A percentile compares a stretch with the other conserved stretches of the same genome.
Conservation (phyloP, 2,797 vertebrate species). For the Acridotheres tristis region DNA sequence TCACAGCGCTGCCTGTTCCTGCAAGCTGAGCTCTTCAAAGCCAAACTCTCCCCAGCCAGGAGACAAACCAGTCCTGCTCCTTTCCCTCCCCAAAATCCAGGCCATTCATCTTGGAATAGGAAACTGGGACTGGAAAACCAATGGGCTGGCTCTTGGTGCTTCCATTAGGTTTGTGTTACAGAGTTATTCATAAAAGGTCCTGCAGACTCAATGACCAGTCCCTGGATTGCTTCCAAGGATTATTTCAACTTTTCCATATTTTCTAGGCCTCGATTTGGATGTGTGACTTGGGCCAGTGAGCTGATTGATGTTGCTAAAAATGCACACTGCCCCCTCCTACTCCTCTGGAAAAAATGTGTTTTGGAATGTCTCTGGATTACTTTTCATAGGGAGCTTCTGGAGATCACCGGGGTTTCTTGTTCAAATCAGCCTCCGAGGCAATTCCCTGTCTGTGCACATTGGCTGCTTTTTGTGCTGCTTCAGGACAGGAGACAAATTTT, state of each 20-base stretch:
- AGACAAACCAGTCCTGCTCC: background rate
- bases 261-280: background rate
- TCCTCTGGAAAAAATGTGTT: background rate
- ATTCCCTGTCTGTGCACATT: accelerated
- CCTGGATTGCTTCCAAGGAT: conserved; percentile 37
- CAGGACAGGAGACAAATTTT: background rate
- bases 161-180: background rate
- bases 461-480: background rate
- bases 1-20: background rate
- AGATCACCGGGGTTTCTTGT: background rate
- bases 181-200: background rate
- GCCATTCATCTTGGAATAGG: background rate
- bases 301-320: conserved; percentile 50
- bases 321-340: background rate
- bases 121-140: background rate
- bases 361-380: conserved; percentile 9
- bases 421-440: background rate
- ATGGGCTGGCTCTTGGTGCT: background rate
- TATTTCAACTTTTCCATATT: conserved; percentile 58
- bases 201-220: background rate
- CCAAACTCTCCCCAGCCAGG: background rate
- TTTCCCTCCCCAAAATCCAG: background rate
- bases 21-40: background rate
- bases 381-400: background rate
- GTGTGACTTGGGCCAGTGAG: background rate